phyloP scores from a whole-genome alignment of 2,797 vertebrate species.

The Pseudochirops corinnae region DNA sequence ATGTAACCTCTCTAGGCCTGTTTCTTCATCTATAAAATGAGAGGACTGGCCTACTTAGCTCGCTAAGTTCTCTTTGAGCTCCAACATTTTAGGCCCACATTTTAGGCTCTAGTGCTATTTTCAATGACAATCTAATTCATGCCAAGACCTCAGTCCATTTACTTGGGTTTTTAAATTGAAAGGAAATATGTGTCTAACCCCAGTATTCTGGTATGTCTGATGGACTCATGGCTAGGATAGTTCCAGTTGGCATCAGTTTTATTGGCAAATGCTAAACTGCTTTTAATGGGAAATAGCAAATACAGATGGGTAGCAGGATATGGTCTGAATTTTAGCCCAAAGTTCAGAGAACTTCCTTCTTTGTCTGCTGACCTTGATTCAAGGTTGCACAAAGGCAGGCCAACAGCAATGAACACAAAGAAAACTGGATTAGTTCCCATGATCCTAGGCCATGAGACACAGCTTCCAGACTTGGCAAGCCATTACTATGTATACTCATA shows the following conservation, averaged over 20 bases:
- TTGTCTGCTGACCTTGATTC: slow-evolving; percentile 34
- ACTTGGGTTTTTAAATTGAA: slow-evolving; percentile 23
- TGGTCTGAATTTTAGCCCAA: slow-evolving; percentile 27
- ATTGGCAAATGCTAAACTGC: slow-evolving; percentile 32
- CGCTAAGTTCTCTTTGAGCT: background rate
- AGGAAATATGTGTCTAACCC: background rate
- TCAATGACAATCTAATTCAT: background rate
- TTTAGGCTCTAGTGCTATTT: background rate
- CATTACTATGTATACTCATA: background rate
- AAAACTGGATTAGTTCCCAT: background rate
- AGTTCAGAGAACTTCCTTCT: slow-evolving; percentile 28
- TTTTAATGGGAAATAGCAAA: slow-evolving; percentile 39
- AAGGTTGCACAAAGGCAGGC: slow-evolving; percentile 13
- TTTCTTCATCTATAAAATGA: background rate
- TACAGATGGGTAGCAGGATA: slow-evolving; percentile 45
- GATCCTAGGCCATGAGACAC: background rate
- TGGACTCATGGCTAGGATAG: background rate
- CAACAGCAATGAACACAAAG: background rate
- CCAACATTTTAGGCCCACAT: background rate
- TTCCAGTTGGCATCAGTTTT: slow-evolving; percentile 37
- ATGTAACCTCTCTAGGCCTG: background rate
- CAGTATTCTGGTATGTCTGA: background rate
- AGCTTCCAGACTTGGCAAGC: slow-evolving; percentile 4
- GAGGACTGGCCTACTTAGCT: background rate
- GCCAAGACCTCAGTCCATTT: background rate